Conservation (phyloP, 2,113 vertebrate genomes). For the Apteryx mantelli region DNA sequence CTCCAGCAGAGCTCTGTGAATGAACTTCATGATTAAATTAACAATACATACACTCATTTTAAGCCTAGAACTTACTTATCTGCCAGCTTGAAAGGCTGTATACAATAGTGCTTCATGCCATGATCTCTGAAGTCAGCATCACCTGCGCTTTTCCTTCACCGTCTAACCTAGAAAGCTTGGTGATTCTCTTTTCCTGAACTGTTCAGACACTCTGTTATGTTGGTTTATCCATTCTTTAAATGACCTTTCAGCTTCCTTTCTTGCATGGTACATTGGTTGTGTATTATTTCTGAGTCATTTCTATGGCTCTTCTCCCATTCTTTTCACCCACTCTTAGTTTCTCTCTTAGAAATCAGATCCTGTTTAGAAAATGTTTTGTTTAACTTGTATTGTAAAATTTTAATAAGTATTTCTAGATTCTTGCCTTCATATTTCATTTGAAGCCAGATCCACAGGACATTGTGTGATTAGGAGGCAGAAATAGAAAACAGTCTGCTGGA, state of each 20-base stretch:
- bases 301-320: accelerated
- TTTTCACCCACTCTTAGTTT: neutral
- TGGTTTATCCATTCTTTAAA: neutral
- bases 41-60: neutral
- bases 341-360: neutral
- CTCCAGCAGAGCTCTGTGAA: neutral
- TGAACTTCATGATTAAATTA: neutral
- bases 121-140: neutral
- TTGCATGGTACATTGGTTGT: accelerated
- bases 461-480: neutral
- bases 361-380: neutral
- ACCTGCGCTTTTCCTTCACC: neutral
- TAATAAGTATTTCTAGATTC: neutral
- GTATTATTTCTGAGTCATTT: neutral
- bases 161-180: neutral
- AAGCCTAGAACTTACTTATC: neutral
- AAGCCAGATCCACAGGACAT: neutral
- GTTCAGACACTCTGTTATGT: neutral
- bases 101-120: neutral
- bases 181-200: neutral
- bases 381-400: neutral
- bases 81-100: neutral
- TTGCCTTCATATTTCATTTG: neutral
- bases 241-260: neutral
- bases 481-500: neutral